Evolutionary conservation across 37 sponge, comb jelly and placozoan species (phyloP).

Genomic region (Bolinopsis microptera): DNA sequence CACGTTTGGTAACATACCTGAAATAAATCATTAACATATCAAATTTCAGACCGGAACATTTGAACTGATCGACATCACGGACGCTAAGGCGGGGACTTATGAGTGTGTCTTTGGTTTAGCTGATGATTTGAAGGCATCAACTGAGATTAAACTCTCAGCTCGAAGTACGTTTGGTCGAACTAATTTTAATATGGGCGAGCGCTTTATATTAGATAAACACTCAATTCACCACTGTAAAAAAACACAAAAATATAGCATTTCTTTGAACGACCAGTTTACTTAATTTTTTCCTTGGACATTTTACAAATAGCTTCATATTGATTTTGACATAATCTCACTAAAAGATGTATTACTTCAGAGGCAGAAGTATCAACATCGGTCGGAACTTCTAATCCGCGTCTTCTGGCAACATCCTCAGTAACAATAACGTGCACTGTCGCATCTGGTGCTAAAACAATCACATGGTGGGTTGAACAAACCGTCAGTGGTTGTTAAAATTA

Average conservation of each 20-base stretch:
- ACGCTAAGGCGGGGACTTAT: neutral
- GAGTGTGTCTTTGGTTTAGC: neutral
- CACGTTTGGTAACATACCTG: no score
- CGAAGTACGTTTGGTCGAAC: neutral
- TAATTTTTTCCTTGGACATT: no score
- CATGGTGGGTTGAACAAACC: neutral
- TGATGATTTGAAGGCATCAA: neutral
- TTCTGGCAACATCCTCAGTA: neutral
- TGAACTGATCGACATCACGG: neutral
- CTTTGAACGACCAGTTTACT: no score
- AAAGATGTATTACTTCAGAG: neutral
- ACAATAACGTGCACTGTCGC: neutral
- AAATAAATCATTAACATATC: neutral
- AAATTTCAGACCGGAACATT: neutral
- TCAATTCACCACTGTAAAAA: no score
- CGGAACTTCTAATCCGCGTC: neutral
- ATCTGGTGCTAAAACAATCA: neutral
- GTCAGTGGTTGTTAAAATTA: no score
- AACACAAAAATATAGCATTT: no score
- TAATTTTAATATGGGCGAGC: no score
- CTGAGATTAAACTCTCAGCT: neutral
- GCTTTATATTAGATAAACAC: no score
- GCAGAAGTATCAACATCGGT: neutral
- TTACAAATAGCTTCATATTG: no score
- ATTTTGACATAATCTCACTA: neutral